These are phyloP conservation scores for Etia nguti DNA, from an alignment of 2,113 vertebrate genomes.

Conservation along the genomic window DNA sequence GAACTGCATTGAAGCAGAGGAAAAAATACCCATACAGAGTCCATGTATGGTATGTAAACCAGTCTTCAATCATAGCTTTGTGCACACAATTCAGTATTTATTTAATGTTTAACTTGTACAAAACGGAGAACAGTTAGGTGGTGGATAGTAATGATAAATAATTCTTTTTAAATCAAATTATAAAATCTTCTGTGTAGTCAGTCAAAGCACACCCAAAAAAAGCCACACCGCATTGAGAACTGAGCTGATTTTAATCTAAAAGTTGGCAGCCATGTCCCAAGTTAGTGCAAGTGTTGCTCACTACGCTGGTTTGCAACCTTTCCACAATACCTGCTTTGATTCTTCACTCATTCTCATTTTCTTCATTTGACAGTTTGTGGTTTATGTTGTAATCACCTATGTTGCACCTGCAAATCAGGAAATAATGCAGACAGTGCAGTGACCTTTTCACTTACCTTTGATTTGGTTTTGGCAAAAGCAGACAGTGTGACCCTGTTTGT, in stretches of 20 bases:
- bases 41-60: background rate
- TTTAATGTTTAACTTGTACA: background rate
- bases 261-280: background rate
- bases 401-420: slow-evolving; percentile 41
- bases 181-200: background rate
- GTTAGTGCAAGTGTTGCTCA: background rate
- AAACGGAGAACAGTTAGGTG: background rate
- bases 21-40: background rate
- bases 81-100: background rate
- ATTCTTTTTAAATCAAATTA: background rate
- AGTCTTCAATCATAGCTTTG: background rate
- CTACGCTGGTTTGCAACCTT: background rate
- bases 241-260: background rate
- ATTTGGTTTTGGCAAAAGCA: slow-evolving; percentile 8
- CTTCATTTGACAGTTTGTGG: slow-evolving; percentile 57
- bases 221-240: background rate
- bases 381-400: slow-evolving; percentile 11
- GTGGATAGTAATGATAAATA: background rate
- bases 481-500: background rate
- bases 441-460: slow-evolving; percentile 38
- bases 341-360: background rate
- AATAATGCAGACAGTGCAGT: slow-evolving; percentile 1
- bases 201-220: fast-evolving
- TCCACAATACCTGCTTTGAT: background rate
- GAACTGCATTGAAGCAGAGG: no score